These are phyloP conservation scores for Carettochelys insculpta DNA, from an alignment of 2,113 vertebrate genomes.

Conservation along the genomic window DNA sequence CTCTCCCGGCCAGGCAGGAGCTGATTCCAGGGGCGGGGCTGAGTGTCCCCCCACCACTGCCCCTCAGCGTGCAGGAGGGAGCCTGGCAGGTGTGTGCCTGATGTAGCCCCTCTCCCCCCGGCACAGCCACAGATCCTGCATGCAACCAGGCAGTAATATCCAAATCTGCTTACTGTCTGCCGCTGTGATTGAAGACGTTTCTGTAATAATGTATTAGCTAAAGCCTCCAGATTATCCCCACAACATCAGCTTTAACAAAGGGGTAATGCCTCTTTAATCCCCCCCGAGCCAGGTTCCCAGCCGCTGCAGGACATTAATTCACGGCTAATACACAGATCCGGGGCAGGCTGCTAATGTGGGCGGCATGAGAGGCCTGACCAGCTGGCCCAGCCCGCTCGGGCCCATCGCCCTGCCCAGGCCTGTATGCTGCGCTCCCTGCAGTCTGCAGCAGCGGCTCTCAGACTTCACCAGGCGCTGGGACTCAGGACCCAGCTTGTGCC, in stretches of 20 bases:
- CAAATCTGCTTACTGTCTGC: conserved; percentile 77
- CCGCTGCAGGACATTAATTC: conserved; percentile 75
- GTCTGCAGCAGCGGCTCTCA: neutral
- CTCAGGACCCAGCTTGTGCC: rapidly evolving
- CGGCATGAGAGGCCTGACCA: neutral
- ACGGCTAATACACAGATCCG: conserved; percentile 68
- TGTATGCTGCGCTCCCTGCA: neutral
- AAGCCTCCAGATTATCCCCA: conserved; percentile 77
- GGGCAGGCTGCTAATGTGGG: conserved; percentile 50
- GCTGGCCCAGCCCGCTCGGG: neutral
- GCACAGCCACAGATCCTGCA: conserved; percentile 18
- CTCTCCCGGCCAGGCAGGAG: neutral
- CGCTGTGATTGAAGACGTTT: conserved; percentile 73
- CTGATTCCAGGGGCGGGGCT: neutral
- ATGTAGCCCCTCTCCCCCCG: neutral
- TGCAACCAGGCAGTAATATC: conserved; percentile 60
- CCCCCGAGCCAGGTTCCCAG: conserved; percentile 67
- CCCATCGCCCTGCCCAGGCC: neutral
- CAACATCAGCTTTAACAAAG: conserved; percentile 79
- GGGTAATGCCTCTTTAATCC: conserved; percentile 78
- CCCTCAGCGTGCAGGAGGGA: neutral
- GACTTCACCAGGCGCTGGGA: too few species aligned
- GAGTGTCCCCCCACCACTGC: neutral
- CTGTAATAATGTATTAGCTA: conserved; percentile 79
- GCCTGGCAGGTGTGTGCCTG: neutral